Evolutionary conservation across 64 coral and sea anemone species (phyloP).

Genomic region (Astreopora myriophthalma): DNA sequence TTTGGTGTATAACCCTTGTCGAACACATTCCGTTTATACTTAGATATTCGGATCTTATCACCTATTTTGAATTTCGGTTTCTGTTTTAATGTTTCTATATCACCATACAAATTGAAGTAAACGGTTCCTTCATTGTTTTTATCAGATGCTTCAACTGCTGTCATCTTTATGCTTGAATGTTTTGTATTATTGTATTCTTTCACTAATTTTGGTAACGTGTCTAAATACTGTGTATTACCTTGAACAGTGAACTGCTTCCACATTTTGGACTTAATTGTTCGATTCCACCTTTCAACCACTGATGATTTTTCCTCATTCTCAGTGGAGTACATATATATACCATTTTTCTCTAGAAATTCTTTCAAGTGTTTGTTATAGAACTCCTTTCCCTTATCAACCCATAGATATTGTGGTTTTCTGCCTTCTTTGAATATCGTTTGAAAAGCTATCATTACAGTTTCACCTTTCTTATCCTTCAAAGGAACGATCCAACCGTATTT

Average conservation of each 20-base stretch:
- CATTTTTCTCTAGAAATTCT: not conserved
- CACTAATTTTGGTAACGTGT: slow-evolving; percentile 8
- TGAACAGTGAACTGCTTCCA: slow-evolving; percentile 60
- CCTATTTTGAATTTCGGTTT: slow-evolving; percentile 48
- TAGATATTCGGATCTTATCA: slow-evolving; percentile 38
- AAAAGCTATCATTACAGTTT: not conserved
- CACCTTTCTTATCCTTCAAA: slow-evolving; percentile 2
- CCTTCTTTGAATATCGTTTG: slow-evolving; percentile 12
- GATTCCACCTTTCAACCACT: slow-evolving; percentile 48
- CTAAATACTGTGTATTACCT: not conserved
- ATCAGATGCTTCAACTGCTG: slow-evolving; percentile 1
- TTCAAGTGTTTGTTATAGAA: slow-evolving; percentile 26
- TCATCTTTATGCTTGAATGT: slow-evolving; percentile 41
- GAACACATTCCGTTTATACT: slow-evolving; percentile 22
- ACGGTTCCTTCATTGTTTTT: slow-evolving; percentile 53
- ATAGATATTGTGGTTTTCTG: slow-evolving; percentile 2
- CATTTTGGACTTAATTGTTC: slow-evolving; percentile 46
- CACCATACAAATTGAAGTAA: slow-evolving; percentile 54
- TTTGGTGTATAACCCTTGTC: slow-evolving; percentile 40
- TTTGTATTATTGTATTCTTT: slow-evolving; percentile 37
- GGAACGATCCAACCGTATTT: slow-evolving; percentile 34
- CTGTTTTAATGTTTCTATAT: slow-evolving; percentile 5
- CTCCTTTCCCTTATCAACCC: slow-evolving; percentile 48
- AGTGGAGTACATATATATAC: not conserved
- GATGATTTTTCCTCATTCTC: slow-evolving; percentile 57